Base-by-base conservation (phyloP, 2,797 vertebrate species). In the Periparus ater region DNA sequence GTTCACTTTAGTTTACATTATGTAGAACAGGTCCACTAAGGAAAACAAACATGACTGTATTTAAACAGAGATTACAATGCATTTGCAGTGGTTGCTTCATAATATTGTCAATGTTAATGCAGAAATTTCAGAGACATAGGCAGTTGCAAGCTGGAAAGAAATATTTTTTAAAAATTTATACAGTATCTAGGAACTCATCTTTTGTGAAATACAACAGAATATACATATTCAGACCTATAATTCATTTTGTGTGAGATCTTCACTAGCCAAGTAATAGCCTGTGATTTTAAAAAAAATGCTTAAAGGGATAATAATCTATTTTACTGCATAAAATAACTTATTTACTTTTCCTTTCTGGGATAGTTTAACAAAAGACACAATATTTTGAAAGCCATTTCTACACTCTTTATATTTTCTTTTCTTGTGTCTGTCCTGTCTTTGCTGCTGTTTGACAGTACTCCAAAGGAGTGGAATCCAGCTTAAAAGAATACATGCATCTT, bases 1-100 rank as follows among this genome's bases (percentile, higher is more conserved):
- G 13, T 40, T 61, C 13, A 23, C 29, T n/a, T 11, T 42, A 84
- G 47, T 57, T 71, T 32, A 36, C 5, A n/a, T 53, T 75, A 65
- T 27, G 10, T 22, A 68, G 57, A 88, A 67, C 1, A 0, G 0
- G 15, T 23, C 10, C 16, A 1, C 42, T 53, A 74, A 80, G 19
- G 11, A 70, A 90, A 91, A 61, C 6, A 83, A 88, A 82, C 73
- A 38, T 11, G 3, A 60, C 25, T 40, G 7, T 21, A 54, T 75
- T 71, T 47, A 61, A 65, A 57, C 4, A 72, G 34, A 81, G 20
- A 70, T 7, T 61, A 18, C 17, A 66, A 58, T 17, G 26, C 40
- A 57, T 57, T 65, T 63, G 38, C 17, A 67, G 36, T 21, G 11
- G 26, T 40, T 86, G 45, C 42, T 65, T 61, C 19, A 38, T 30